These are phyloP conservation scores for Cephus runcator DNA, from an alignment of 2,888 invertebrate species.

Conservation along the genomic window DNA sequence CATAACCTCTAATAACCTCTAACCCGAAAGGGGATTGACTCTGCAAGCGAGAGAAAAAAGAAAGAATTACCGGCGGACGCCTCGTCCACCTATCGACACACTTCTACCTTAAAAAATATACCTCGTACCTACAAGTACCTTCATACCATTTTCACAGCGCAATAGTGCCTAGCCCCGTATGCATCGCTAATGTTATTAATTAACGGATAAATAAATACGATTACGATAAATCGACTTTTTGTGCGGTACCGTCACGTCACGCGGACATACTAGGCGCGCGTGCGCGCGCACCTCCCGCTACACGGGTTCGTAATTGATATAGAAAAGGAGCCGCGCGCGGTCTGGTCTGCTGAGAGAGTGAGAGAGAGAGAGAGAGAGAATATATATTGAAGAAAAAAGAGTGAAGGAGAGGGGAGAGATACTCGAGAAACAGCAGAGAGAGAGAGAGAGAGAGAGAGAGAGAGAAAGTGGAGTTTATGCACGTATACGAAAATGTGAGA, in stretches of 20 bases:
- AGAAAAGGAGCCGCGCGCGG: neutral
- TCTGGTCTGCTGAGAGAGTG: conserved; percentile 3
- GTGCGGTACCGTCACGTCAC: conserved; percentile 1
- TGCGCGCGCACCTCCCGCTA: conserved; percentile 1
- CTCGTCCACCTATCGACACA: neutral
- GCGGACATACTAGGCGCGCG: conserved; percentile 1
- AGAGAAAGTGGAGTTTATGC: conserved; percentile 4
- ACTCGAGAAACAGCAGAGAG: conserved; percentile 13
- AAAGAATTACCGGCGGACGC: neutral
- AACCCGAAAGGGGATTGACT: too few relatives aligned
- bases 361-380: conserved; percentile 15
- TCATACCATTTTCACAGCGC: conserved; percentile 60
- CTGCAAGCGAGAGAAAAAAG: too few relatives aligned
- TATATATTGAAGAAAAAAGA: too few relatives aligned
- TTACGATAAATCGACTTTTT: neutral
- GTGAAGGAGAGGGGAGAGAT: too few relatives aligned
- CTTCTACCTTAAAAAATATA: conserved; percentile 60
- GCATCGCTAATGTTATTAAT: conserved; percentile 19
- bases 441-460: conserved; percentile 6
- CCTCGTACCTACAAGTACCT: conserved; percentile 64
- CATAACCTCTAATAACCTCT: too few relatives aligned
- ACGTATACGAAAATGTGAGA: too few relatives aligned
- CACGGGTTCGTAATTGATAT: neutral
- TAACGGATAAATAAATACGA: conserved; percentile 7
- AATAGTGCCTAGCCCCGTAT: conserved; percentile 59